phyloP scores from a whole-genome alignment of 2,113 vertebrate genomes.

The Odobenus rosmarus region DNA sequence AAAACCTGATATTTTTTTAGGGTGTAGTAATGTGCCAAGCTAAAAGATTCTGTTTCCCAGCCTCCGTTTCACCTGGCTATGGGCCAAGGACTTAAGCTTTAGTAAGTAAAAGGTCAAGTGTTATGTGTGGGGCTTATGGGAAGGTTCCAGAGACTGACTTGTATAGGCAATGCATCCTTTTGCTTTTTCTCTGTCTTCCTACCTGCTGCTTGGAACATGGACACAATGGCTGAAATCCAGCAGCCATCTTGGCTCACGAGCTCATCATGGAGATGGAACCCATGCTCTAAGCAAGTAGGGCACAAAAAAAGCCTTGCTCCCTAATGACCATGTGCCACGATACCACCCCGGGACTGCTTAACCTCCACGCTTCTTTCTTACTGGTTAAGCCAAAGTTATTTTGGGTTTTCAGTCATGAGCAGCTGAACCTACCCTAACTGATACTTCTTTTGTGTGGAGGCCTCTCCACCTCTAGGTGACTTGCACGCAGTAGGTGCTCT shows the following conservation, averaged over 20 bases:
- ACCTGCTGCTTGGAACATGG: not conserved
- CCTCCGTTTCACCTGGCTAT: not conserved
- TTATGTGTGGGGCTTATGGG: not conserved
- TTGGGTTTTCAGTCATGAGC: not conserved
- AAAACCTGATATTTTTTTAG: not conserved
- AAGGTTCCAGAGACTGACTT: not conserved
- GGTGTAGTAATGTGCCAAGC: not conserved
- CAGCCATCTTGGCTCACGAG: not conserved
- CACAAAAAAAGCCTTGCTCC: not conserved
- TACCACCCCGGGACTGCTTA: not conserved
- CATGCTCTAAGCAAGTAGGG: not conserved
- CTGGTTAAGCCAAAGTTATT: not conserved
- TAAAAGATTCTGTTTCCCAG: not conserved
- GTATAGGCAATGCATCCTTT: not conserved
- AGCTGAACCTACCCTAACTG: not conserved
- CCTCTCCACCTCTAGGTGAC: not conserved
- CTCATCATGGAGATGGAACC: not conserved
- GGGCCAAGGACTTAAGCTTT: not conserved
- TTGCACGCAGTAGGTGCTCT: not conserved
- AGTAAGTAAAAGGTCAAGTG: not conserved
- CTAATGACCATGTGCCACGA: not conserved
- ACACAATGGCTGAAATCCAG: not conserved
- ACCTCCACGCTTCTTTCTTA: not conserved
- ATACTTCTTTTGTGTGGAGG: not conserved
- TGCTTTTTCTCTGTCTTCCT: not conserved